Evolutionary conservation across 2,888 invertebrate species (phyloP).

Genomic region (Pelosia muscerda): DNA sequence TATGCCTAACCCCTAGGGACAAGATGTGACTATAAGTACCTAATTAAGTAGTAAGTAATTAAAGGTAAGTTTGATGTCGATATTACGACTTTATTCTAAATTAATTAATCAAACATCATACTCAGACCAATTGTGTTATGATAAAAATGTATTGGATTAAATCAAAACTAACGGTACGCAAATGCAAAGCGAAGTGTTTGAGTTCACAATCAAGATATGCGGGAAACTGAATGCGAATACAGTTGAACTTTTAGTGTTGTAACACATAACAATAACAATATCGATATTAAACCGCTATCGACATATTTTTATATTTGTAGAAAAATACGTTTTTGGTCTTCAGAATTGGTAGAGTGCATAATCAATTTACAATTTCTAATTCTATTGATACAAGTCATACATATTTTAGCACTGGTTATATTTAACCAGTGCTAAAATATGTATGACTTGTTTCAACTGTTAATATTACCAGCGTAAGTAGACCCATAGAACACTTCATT

Average conservation of each 20-base stretch:
- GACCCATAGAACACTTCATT: no score
- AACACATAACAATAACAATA: conserved; percentile 14
- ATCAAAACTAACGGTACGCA: conserved; percentile 58
- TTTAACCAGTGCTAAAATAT: no score
- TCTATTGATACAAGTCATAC: no score
- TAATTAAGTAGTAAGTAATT: no score
- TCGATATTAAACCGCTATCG: conserved; percentile 36
- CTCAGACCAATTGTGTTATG: conserved; percentile 10
- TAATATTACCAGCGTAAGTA: no score
- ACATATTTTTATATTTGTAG: neutral
- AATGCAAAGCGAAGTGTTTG: conserved; percentile 65
- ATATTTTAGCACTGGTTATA: no score
- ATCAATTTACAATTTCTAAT: neutral
- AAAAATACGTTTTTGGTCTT: neutral
- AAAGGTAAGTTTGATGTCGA: no score
- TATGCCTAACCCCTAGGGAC: no score
- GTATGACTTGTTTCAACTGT: no score
- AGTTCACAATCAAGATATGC: conserved; percentile 76
- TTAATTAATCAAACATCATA: no score
- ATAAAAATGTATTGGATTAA: conserved; percentile 50
- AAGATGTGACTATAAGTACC: no score
- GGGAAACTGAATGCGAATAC: conserved; percentile 64
- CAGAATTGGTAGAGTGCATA: neutral
- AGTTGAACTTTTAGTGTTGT: conserved; percentile 63
- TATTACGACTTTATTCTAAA: no score